Base-by-base conservation (phyloP, 2,888 invertebrate genomes). In the Frankliniella fusca region DNA sequence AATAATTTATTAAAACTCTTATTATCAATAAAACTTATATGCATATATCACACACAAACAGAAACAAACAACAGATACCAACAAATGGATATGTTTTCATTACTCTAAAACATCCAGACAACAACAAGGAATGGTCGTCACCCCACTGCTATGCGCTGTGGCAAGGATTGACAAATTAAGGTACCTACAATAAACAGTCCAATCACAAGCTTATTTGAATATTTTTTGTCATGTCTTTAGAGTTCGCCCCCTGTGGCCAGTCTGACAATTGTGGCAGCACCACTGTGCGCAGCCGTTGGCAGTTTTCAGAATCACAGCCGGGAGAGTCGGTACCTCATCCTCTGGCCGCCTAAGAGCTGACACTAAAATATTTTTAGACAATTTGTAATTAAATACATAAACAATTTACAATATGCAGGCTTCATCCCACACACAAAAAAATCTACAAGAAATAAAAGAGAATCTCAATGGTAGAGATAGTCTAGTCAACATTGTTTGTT, bases 241-340 rank as follows among this genome's bases (percentile, higher is more conserved):
- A 83, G 83, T 84, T 84, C 83, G 83, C 48, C 80, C 83, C 83
- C 83, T 81, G 81, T 38, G 38, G 54, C 48, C 49, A 61, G 54
- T 81, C 54, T 81, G 48, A 54, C 50, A 54, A 54, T 81, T 50
- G 81, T 65, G 65, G 65, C 65, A 27, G 65, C 81, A 81, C 81
- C 81, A 82, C 28, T 81, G 80, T 81, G 27, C 81, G 61, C 83
- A 81, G 80, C 81, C 82, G 83, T 82, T 85, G 85, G 85, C 85
- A 85, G 85, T 85, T 85, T 83, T 84, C 82, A 84, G 83, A 85
- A 85, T 85, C 85, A 85, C 85, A 85, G 85, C 85, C 85, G 83
- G 84, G 82, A 83, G 83, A 83, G 84, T 83, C 83, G 83, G 82
- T 82, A 82, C 54, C 82, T 82, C 84, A 83, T 83, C 82, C 84